A percentile compares a stretch with the other conserved stretches of the same genome.
Evolutionary conservation across 1,140 invertebrate genomes (phyloP).

Genomic region (Drosophila trapezifrons): DNA sequence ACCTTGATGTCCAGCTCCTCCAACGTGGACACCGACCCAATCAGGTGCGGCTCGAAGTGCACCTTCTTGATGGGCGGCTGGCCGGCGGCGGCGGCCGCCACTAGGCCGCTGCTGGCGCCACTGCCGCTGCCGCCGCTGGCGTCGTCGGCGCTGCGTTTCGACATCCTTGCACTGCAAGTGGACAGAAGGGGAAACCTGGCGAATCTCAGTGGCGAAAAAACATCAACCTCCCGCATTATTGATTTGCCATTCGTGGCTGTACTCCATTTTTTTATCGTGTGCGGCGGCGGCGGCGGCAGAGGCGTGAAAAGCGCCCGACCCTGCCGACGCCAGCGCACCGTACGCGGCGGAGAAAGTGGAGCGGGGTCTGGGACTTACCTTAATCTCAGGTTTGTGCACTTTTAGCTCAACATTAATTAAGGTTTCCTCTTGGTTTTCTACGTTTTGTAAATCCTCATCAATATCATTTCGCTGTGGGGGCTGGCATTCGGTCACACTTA

Average conservation of each 20-base stretch:
- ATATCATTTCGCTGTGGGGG: slow-evolving; percentile 21
- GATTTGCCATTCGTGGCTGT: slow-evolving; percentile 75
- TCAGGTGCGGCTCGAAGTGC: slow-evolving; percentile 96
- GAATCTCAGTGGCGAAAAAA: slow-evolving; percentile 30
- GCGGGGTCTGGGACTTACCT: slow-evolving; percentile 50
- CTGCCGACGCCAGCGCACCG: not conserved
- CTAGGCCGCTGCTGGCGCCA: slow-evolving; percentile 62
- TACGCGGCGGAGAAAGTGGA: slow-evolving; percentile 3
- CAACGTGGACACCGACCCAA: slow-evolving; percentile 95
- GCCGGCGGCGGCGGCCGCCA: slow-evolving; percentile 67
- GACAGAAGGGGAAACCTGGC: not conserved
- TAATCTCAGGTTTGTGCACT: slow-evolving; percentile 66
- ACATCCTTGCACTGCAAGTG: slow-evolving; percentile 85
- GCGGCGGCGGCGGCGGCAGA: slow-evolving; percentile 41
- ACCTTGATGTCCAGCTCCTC: slow-evolving; percentile 99
- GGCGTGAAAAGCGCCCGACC: slow-evolving; percentile 7
- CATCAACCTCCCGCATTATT: slow-evolving; percentile 62
- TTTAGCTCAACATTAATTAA: slow-evolving; percentile 79
- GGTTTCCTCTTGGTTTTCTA: slow-evolving; percentile 45
- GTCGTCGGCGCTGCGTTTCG: slow-evolving; percentile 89
- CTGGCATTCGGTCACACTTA: slow-evolving; percentile 17
- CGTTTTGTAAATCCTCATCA: slow-evolving; percentile 40
- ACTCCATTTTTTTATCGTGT: slow-evolving; percentile 74
- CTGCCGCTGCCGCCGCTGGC: slow-evolving; percentile 83
- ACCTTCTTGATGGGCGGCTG: slow-evolving; percentile 94